Conservation (phyloP, 23 tunicate genomes). For the Diplosoma virens region DNA sequence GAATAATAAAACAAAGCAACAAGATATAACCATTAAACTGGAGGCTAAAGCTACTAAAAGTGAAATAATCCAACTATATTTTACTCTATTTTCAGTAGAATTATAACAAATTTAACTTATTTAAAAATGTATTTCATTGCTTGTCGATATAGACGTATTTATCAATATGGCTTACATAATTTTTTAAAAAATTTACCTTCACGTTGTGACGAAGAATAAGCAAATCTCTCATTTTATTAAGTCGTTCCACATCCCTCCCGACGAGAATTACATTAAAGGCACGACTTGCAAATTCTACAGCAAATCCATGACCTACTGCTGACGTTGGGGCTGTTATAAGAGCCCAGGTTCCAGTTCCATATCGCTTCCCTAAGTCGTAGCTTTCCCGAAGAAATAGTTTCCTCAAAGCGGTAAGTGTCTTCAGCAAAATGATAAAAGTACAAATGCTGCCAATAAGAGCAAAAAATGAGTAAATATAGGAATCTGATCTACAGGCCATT, state of each 20-base stretch:
- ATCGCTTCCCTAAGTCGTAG: constrained; percentile 57
- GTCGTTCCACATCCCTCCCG: constrained; percentile 78
- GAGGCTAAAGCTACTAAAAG: too few species aligned
- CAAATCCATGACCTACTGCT: constrained; percentile 80
- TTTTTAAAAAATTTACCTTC: too few species aligned
- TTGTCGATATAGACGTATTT: too few species aligned
- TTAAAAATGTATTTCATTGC: too few species aligned
- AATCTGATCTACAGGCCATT: constrained; percentile 35
- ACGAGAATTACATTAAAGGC: constrained; percentile 79
- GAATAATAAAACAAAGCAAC: too few species aligned
- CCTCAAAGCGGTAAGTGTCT: constrained; percentile 59
- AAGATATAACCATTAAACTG: too few species aligned
- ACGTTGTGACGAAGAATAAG: constrained; percentile 60
- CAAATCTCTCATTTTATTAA: constrained; percentile 73
- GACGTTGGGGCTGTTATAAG: constrained; percentile 83
- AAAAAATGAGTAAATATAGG: constrained; percentile 39
- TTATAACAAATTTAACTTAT: too few species aligned
- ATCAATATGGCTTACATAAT: too few species aligned
- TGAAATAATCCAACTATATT: too few species aligned
- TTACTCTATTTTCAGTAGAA: too few species aligned
- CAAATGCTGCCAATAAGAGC: constrained; percentile 69
- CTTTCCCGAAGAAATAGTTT: constrained; percentile 82
- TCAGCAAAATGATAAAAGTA: constrained; percentile 39
- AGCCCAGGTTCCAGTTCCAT: constrained; percentile 87
- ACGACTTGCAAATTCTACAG: constrained; percentile 63